phyloP scores from a whole-genome alignment of 2,113 vertebrate species.

The Apodemus sylvaticus region DNA sequence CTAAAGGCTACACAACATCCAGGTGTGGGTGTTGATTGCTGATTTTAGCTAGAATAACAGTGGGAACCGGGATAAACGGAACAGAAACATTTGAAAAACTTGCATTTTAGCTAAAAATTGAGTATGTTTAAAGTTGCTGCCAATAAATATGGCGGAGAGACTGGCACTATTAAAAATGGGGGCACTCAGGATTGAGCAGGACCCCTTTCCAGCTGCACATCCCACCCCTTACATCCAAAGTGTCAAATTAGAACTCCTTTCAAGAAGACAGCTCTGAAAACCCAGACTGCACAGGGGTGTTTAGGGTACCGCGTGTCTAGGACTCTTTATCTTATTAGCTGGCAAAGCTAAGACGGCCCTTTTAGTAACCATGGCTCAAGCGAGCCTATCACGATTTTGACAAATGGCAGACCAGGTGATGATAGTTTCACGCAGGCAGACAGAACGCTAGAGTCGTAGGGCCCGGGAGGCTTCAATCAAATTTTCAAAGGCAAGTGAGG shows the following conservation, averaged over 20 bases:
- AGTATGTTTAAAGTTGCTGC: neutral
- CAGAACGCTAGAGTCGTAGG: neutral
- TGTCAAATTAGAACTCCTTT: neutral
- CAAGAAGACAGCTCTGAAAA: neutral
- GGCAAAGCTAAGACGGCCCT: no score
- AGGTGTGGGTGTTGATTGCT: neutral
- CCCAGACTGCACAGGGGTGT: neutral
- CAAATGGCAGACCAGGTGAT: no score
- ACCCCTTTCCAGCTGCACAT: no score
- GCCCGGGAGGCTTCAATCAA: neutral
- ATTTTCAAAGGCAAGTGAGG: neutral
- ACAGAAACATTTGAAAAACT: neutral
- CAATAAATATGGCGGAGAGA: neutral
- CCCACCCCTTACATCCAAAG: neutral
- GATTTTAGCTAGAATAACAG: neutral
- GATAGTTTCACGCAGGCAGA: neutral
- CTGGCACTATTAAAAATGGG: neutral
- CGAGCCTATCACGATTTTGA: neutral
- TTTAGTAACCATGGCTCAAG: neutral
- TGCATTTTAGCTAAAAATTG: neutral
- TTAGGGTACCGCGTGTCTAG: neutral
- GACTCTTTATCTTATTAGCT: neutral
- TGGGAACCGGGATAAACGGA: neutral
- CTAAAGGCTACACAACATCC: neutral
- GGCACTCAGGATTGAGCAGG: neutral